Conservation (phyloP, 2,888 invertebrate genomes). For the Andricus quercusramuli region DNA sequence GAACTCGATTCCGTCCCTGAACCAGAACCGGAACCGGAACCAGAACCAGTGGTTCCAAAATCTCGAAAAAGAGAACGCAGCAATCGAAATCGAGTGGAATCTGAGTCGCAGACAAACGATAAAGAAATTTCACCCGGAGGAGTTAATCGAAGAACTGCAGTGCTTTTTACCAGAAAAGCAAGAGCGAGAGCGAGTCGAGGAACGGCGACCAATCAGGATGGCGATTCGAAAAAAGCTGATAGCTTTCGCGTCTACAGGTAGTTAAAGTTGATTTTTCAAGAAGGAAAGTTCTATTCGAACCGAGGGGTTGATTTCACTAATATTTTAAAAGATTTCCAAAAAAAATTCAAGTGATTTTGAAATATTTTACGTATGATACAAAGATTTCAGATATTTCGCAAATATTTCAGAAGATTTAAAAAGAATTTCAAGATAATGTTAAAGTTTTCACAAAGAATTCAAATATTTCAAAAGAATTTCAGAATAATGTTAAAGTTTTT, state of each 20-base stretch:
- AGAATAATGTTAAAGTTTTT: too few species aligned
- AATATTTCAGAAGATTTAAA: too few species aligned
- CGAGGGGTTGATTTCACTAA: not conserved
- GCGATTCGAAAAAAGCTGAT: slow-evolving; percentile 72
- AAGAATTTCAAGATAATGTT: too few species aligned
- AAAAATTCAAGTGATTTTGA: too few species aligned
- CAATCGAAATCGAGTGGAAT: slow-evolving; percentile 68
- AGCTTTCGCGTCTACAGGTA: slow-evolving; percentile 75
- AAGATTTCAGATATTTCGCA: too few species aligned
- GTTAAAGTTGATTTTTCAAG: not conserved
- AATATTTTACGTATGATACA: too few species aligned
- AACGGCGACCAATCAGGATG: slow-evolving; percentile 61
- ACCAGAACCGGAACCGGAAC: slow-evolving; percentile 34
- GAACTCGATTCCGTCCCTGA: slow-evolving; percentile 64
- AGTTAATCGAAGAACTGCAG: slow-evolving; percentile 87
- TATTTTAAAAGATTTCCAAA: too few species aligned
- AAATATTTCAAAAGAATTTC: too few species aligned
- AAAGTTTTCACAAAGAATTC: too few species aligned
- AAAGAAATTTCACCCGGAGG: slow-evolving; percentile 76
- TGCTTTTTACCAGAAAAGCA: slow-evolving; percentile 87
- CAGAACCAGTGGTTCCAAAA: slow-evolving; percentile 63
- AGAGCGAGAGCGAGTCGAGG: slow-evolving; percentile 80
- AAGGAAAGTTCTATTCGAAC: not conserved
- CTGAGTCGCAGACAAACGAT: slow-evolving; percentile 67
- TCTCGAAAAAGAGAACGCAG: slow-evolving; percentile 72